Conservation (phyloP, 2,797 vertebrate genomes). For the Pseudotriccus pelzelni region DNA sequence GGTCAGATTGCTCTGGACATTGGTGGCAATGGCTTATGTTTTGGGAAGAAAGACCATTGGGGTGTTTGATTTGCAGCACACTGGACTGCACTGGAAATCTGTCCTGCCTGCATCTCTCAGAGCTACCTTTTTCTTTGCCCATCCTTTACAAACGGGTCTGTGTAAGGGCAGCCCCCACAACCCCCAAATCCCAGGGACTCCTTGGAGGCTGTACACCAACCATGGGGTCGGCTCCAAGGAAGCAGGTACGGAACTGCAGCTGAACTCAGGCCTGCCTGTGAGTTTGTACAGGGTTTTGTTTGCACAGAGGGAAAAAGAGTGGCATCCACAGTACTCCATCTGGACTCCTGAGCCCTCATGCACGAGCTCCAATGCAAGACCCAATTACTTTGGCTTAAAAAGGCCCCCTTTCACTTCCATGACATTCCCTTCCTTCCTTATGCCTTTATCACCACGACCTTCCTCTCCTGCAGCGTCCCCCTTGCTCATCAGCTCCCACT, state of each 20-base stretch:
- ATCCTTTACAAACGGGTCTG: background rate
- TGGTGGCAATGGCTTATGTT: background rate
- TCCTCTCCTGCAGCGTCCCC: background rate
- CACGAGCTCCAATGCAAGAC: background rate
- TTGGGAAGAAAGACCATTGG: background rate
- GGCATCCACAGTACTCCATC: background rate
- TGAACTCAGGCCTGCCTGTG: background rate
- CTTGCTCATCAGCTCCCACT: background rate
- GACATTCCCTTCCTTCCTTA: background rate
- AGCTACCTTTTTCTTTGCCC: background rate
- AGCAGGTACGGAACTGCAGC: background rate
- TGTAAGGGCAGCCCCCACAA: background rate
- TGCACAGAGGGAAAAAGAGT: background rate
- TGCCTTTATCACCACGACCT: background rate
- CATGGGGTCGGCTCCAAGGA: background rate
- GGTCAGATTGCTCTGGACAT: background rate
- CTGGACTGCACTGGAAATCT: background rate
- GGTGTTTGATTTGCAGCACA: background rate
- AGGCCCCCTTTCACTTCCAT: background rate
- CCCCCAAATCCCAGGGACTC: background rate
- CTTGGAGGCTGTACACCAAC: background rate
- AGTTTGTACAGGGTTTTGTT: background rate
- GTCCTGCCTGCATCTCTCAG: background rate
- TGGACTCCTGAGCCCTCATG: background rate
- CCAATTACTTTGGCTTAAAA: background rate